Evolutionary conservation across 2,888 invertebrate species (phyloP).

Genomic region (Chaitophorus viminalis): DNA sequence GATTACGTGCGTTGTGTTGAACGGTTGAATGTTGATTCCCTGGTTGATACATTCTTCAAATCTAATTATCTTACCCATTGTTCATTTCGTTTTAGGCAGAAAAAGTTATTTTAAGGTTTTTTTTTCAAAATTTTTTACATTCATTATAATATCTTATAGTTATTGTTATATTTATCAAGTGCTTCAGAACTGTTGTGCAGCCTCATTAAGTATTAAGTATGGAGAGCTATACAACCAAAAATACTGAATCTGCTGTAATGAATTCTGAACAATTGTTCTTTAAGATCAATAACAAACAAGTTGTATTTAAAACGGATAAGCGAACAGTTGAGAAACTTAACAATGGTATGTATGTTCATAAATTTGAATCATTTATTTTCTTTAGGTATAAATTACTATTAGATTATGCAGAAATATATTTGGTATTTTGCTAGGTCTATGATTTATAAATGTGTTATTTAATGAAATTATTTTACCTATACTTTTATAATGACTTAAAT

Average conservation of each 20-base stretch:
- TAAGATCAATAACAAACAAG: conserved; percentile 60
- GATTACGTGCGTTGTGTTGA: conserved; percentile 35
- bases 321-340: conserved; percentile 63
- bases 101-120: conserved; percentile 15
- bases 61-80: not conserved
- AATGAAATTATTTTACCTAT: too few species aligned
- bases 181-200: not conserved
- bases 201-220: not conserved
- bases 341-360: conserved; percentile 62
- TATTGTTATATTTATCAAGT: not conserved
- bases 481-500: too few species aligned
- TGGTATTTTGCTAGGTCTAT: too few species aligned
- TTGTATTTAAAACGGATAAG: conserved; percentile 62
- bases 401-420: too few species aligned
- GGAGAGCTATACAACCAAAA: conserved; percentile 6
- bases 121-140: conserved; percentile 15
- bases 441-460: too few species aligned
- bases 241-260: not conserved
- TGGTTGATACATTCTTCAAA: too few species aligned
- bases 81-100: not conserved
- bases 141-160: not conserved
- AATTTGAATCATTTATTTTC: not conserved
- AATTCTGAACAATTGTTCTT: conserved; percentile 38
- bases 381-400: too few species aligned
- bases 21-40: too few species aligned